phyloP scores from a whole-genome alignment of 2,888 invertebrate genomes.

The Zaprionus bogoriensis region DNA sequence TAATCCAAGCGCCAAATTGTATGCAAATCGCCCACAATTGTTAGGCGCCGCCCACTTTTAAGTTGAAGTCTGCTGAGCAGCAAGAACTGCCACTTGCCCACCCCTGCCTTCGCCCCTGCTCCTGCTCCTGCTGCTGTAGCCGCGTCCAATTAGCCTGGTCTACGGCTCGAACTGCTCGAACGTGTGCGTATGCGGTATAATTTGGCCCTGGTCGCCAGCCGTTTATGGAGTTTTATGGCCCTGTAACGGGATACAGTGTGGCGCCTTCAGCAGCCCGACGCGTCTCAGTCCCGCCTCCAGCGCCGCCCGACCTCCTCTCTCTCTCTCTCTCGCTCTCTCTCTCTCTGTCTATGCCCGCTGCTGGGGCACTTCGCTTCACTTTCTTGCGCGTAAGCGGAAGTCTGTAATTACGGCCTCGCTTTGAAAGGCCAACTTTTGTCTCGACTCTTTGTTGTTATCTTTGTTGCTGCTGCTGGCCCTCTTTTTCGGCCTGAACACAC shows the following conservation, averaged over 20 bases:
- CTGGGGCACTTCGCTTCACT: constrained; percentile 38
- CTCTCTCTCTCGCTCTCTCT: not conserved
- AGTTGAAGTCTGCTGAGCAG: constrained; percentile 25
- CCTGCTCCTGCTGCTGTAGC: not conserved
- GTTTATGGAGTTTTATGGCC: constrained; percentile 69
- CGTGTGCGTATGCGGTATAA: constrained; percentile 67
- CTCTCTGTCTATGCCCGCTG: not conserved
- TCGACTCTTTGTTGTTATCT: not conserved
- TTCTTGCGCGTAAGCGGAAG: constrained; percentile 53
- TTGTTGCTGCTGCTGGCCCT: constrained; percentile 2
- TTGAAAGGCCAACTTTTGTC: constrained; percentile 51
- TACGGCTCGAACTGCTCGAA: constrained; percentile 1
- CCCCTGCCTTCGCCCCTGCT: too few relatives aligned
- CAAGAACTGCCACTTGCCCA: too few relatives aligned
- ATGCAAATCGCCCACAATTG: constrained; percentile 75
- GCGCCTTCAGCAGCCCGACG: constrained; percentile 65
- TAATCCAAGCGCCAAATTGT: constrained; percentile 69
- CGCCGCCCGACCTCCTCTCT: not conserved
- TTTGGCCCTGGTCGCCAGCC: constrained; percentile 64
- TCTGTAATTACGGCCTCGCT: constrained; percentile 65
- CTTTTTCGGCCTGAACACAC: constrained; percentile 1
- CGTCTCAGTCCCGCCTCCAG: not conserved
- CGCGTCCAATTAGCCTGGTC: constrained; percentile 64
- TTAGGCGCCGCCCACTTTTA: constrained; percentile 68
- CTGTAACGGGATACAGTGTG: constrained; percentile 76